These are phyloP conservation scores for Peromyscus eremicus DNA, from an alignment of 2,797 vertebrate species.

Conservation along the genomic window DNA sequence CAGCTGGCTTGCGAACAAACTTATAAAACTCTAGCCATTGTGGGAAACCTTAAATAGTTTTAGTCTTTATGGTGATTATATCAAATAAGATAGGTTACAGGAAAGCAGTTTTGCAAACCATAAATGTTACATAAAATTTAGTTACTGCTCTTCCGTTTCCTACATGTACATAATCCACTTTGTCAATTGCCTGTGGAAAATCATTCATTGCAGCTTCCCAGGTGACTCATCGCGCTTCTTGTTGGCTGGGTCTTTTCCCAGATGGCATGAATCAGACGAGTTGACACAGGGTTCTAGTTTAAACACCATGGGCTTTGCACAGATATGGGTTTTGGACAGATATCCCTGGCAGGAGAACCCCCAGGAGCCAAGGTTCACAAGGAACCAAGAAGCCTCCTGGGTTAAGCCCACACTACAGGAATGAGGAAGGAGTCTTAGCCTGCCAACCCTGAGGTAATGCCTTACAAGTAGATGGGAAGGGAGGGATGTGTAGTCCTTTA, in stretches of 20 bases:
- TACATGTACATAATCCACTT: neutral
- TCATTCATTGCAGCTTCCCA: neutral
- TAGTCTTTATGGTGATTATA: neutral
- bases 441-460: rapidly evolving
- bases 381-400: neutral
- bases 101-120: constrained; percentile 62
- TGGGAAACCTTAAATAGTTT: neutral
- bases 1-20: neutral
- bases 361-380: neutral
- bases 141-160: neutral
- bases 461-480: neutral
- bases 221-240: neutral
- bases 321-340: neutral
- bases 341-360: neutral
- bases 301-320: neutral
- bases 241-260: neutral
- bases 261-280: constrained; percentile 4
- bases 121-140: constrained; percentile 6
- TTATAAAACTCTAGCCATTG: neutral
- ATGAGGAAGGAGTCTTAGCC: neutral
- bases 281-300: neutral
- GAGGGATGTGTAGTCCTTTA: neutral
- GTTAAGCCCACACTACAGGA: neutral
- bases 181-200: constrained; percentile 26
- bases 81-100: constrained; percentile 38